Evolutionary conservation across 2,113 vertebrate genomes (phyloP).

Genomic region (Pyrgilauda ruficollis): DNA sequence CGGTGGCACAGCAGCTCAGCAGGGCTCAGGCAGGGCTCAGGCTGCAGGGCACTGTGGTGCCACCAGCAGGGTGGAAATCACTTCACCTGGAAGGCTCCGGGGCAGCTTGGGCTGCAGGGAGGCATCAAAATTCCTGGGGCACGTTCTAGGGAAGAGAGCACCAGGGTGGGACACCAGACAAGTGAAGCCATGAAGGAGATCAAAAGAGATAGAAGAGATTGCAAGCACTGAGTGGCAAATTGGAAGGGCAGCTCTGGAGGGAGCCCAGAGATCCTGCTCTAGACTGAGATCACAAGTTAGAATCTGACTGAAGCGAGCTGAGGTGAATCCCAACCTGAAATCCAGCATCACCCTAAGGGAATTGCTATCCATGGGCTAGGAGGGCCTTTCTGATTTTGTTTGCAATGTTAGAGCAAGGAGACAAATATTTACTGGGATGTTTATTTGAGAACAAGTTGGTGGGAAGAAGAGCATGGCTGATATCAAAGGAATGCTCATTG

Average conservation of each 20-base stretch:
- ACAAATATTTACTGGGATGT: constrained; percentile 58
- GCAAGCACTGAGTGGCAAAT: not conserved
- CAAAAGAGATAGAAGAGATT: not conserved
- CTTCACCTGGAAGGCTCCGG: not conserved
- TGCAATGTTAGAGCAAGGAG: not conserved
- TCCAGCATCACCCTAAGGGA: not conserved
- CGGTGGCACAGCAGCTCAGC: not conserved
- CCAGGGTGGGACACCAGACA: not conserved
- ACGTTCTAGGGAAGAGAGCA: not conserved
- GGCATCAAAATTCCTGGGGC: not conserved
- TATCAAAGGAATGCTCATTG: constrained; percentile 57
- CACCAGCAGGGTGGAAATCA: not conserved
- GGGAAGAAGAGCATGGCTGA: constrained; percentile 45
- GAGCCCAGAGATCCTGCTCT: not conserved
- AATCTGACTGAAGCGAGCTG: not conserved
- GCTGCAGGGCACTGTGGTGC: not conserved
- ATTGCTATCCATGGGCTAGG: not conserved
- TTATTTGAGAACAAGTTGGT: constrained; percentile 61
- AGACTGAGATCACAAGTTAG: not conserved
- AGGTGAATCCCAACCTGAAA: not conserved
- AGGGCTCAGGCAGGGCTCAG: not conserved
- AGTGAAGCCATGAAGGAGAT: not conserved
- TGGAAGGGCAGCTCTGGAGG: not conserved
- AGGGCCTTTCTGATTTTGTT: not conserved
- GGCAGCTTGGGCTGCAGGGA: not conserved